Conservation (phyloP, 1,140 invertebrate genomes). For the Drosophila watanabei region DNA sequence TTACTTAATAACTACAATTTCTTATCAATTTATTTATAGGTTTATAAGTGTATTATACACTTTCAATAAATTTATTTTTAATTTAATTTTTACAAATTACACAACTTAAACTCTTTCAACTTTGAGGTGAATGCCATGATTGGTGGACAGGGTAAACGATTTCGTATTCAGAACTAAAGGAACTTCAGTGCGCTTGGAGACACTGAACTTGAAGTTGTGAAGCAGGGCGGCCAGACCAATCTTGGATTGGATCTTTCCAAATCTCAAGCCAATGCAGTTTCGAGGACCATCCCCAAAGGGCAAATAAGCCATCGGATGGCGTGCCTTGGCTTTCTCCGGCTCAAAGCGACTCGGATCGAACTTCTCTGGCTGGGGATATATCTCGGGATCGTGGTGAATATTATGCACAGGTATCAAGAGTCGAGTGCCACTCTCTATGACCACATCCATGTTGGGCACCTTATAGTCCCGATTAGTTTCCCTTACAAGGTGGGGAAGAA, state of each 20-base stretch:
- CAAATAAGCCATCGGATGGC: constrained; percentile 87
- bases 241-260: no score
- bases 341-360: constrained; percentile 88
- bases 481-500: constrained; percentile 85
- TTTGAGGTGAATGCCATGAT: constrained; percentile 56
- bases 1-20: no score
- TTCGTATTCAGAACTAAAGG: no score
- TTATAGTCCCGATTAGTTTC: constrained; percentile 86
- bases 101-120: constrained; percentile 4
- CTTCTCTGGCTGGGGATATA: constrained; percentile 87
- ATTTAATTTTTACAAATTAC: no score
- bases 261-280: constrained; percentile 64
- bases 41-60: no score
- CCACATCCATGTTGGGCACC: constrained; percentile 85
- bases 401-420: constrained; percentile 87
- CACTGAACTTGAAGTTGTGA: no score
- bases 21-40: no score
- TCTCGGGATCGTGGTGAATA: constrained; percentile 87
- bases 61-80: no score
- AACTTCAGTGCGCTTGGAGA: no score
- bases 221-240: no score
- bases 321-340: constrained; percentile 82
- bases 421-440: constrained; percentile 86
- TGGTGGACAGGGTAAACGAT: constrained; percentile 2
- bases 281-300: constrained; percentile 91